These are phyloP conservation scores for Urophycis tenuis DNA, from an alignment of 2,797 vertebrate species.

Conservation along the genomic window DNA sequence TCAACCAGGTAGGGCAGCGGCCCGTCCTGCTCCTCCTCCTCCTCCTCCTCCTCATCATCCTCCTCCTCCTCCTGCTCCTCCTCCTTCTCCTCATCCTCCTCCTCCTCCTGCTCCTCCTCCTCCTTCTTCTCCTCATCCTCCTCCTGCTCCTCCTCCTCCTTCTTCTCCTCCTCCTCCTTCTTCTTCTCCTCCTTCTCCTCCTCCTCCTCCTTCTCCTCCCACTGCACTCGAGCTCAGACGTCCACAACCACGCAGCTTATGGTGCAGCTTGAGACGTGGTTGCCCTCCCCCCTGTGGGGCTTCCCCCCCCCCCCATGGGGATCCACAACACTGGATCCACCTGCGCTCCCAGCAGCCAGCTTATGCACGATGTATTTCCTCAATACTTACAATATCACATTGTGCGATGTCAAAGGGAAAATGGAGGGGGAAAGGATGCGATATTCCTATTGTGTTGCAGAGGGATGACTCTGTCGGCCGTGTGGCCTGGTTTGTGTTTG, in stretches of 20 bases:
- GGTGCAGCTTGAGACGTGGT: background rate
- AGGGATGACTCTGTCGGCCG: too few relatives aligned
- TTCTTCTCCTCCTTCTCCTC: background rate
- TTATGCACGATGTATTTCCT: too few relatives aligned
- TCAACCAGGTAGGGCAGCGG: constrained; percentile 82
- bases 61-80: background rate
- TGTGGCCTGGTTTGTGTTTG: too few relatives aligned
- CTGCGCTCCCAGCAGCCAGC: background rate
- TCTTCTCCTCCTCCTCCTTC: background rate
- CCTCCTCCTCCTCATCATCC: background rate
- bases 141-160: background rate
- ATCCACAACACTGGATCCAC: background rate
- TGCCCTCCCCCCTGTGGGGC: background rate
- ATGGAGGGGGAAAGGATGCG: too few relatives aligned
- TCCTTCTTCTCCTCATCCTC: background rate
- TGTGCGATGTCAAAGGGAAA: too few relatives aligned
- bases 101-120: background rate
- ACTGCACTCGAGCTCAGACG: too few relatives aligned
- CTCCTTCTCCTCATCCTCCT: too few relatives aligned
- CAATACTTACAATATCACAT: too few relatives aligned
- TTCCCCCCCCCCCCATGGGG: background rate
- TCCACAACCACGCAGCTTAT: too few relatives aligned
- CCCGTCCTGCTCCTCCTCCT: background rate
- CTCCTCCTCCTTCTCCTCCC: background rate
- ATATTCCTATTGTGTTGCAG: too few relatives aligned